Percentiles rank a stretch among this genome's conserved stretches.
Conservation (phyloP, 2,888 invertebrate genomes). For the Frankliniella intonsa region DNA sequence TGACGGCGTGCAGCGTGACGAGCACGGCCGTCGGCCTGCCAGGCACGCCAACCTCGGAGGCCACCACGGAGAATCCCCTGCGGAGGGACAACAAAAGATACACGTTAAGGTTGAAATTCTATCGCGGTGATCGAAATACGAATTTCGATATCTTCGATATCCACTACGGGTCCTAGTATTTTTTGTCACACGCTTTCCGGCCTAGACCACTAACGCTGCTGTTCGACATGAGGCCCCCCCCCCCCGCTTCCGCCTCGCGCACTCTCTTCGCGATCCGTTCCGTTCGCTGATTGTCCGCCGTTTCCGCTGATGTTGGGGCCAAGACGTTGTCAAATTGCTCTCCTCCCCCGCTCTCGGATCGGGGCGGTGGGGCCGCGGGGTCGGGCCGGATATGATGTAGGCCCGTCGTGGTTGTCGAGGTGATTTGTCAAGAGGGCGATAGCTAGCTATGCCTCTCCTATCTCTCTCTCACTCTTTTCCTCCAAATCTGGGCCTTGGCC, state of each 20-base stretch:
- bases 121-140: too few species aligned
- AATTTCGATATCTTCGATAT: too few species aligned
- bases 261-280: neutral
- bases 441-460: neutral
- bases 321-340: slow-evolving; percentile 23
- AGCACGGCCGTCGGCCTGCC: slow-evolving; percentile 62
- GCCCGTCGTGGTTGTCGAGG: slow-evolving; percentile 15
- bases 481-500: too few species aligned
- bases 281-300: neutral
- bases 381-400: slow-evolving; percentile 7
- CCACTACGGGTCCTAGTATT: neutral
- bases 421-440: neutral
- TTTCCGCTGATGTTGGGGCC: slow-evolving; percentile 20
- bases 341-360: neutral
- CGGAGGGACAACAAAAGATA: neutral
- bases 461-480: neutral
- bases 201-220: neutral
- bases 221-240: too few species aligned
- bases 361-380: neutral
- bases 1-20: slow-evolving; percentile 55
- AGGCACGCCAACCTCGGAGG: slow-evolving; percentile 61
- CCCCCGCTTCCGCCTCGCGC: neutral
- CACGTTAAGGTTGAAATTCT: too few species aligned
- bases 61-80: slow-evolving; percentile 63
- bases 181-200: neutral